These are phyloP conservation scores for Elachura formosa DNA, from an alignment of 2,113 vertebrate species.

Conservation along the genomic window DNA sequence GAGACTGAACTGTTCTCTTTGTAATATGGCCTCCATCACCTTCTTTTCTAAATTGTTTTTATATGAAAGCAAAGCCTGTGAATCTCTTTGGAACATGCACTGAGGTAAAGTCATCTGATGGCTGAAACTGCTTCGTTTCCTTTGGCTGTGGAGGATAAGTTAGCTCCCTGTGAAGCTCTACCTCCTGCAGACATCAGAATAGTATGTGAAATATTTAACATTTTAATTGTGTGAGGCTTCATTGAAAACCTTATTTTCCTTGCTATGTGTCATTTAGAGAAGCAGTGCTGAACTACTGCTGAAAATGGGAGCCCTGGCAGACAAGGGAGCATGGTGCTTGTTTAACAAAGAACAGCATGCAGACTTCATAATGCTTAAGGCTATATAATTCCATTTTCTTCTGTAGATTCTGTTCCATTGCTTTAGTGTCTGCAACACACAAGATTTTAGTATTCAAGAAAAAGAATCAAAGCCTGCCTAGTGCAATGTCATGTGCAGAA, in stretches of 20 bases:
- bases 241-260: slow-evolving; percentile 51
- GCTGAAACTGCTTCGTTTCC: slow-evolving; percentile 33
- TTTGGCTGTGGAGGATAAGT: neutral
- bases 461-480: neutral
- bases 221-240: slow-evolving; percentile 51
- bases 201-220: slow-evolving; percentile 56
- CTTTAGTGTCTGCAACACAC: neutral
- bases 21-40: neutral
- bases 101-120: slow-evolving; percentile 5
- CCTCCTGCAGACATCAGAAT: slow-evolving; percentile 37
- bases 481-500: neutral
- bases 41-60: neutral
- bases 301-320: slow-evolving; percentile 14
- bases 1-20: neutral
- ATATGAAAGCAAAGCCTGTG: neutral
- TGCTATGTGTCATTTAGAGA: slow-evolving; percentile 16
- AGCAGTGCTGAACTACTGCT: neutral
- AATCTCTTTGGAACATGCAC: neutral
- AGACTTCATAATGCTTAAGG: slow-evolving; percentile 37
- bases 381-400: slow-evolving; percentile 35
- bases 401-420: neutral
- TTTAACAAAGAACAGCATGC: slow-evolving; percentile 60
- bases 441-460: neutral
- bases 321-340: slow-evolving; percentile 31
- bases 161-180: neutral